These are phyloP conservation scores for Taurulus bubalis DNA, from an alignment of 2,113 vertebrate species.

Conservation along the genomic window DNA sequence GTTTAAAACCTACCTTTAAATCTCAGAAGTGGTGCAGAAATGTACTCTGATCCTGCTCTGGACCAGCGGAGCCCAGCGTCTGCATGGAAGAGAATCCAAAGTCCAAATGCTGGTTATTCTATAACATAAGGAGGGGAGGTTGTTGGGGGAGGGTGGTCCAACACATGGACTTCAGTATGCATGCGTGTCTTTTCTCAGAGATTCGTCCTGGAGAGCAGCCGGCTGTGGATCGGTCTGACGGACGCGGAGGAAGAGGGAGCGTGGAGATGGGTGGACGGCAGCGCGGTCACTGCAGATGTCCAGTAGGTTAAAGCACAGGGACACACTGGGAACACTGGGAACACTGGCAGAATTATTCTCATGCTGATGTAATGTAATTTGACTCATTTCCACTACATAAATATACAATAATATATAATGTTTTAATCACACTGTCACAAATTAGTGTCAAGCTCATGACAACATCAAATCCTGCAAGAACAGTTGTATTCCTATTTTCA, in stretches of 20 bases:
- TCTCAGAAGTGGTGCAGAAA: conserved; percentile 8
- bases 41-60: background rate
- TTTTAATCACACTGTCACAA: too few relatives aligned
- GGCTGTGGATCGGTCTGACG: conserved; percentile 57
- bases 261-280: conserved; percentile 65
- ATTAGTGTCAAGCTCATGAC: too few relatives aligned
- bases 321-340: too few relatives aligned
- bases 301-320: conserved; percentile 51
- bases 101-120: conserved; percentile 29
- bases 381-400: too few relatives aligned
- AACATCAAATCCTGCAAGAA: background rate
- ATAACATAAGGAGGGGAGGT: conserved; percentile 51
- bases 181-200: conserved; percentile 23
- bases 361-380: too few relatives aligned
- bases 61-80: too few relatives aligned
- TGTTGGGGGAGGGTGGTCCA: conserved; percentile 19
- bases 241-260: conserved; percentile 49
- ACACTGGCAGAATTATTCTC: too few relatives aligned
- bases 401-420: too few relatives aligned
- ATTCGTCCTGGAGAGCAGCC: conserved; percentile 35
- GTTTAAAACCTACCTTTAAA: conserved; percentile 50
- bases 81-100: conserved; percentile 17
- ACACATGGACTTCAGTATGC: conserved; percentile 28
- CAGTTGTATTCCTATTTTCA: conserved; percentile 1
- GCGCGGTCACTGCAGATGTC: conserved; percentile 6